A percentile compares a stretch with the other conserved stretches of the same genome.
Evolutionary conservation across 2,113 vertebrate species (phyloP).

Genomic region (Rhinolophus ferrumequinum): DNA sequence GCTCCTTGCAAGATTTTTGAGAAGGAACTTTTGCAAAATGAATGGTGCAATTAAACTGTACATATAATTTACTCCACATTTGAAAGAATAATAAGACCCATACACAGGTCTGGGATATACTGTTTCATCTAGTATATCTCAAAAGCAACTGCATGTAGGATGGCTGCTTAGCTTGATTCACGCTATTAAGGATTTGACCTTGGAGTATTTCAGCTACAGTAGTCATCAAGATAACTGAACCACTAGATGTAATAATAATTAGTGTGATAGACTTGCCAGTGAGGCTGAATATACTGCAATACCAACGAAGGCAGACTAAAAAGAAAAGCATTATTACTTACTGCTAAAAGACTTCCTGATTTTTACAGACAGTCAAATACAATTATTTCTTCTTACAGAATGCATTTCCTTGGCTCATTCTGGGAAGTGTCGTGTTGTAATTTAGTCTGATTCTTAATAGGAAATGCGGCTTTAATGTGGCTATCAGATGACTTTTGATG

Average conservation of each 20-base stretch:
- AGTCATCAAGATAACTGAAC: conserved; percentile 81
- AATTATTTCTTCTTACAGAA: conserved; percentile 82
- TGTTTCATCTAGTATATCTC: conserved; percentile 6
- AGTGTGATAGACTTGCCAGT: conserved; percentile 79
- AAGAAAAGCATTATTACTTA: conserved; percentile 76
- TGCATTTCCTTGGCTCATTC: conserved; percentile 81
- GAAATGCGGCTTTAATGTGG: conserved; percentile 82
- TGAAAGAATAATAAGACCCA: conserved; percentile 71
- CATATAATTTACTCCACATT: conserved; percentile 35
- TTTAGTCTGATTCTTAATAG: conserved; percentile 84
- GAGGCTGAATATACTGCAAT: conserved; percentile 75
- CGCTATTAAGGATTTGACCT: conserved; percentile 80
- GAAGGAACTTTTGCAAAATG: conserved; percentile 65
- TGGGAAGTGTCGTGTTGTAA: conserved; percentile 79
- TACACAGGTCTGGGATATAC: conserved; percentile 56
- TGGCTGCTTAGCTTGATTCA: conserved; percentile 73
- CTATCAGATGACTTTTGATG: conserved; percentile 84
- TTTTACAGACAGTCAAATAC: conserved; percentile 83
- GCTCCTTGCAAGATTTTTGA: conserved; percentile 32
- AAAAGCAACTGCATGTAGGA: conserved; percentile 22
- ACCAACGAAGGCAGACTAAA: conserved; percentile 75
- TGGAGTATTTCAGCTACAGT: conserved; percentile 78
- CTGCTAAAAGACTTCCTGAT: conserved; percentile 81
- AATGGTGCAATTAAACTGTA: conserved; percentile 52
- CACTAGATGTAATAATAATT: conserved; percentile 85